Base-by-base conservation (phyloP, 2,888 invertebrate species). In the Stenodema calcarata region DNA sequence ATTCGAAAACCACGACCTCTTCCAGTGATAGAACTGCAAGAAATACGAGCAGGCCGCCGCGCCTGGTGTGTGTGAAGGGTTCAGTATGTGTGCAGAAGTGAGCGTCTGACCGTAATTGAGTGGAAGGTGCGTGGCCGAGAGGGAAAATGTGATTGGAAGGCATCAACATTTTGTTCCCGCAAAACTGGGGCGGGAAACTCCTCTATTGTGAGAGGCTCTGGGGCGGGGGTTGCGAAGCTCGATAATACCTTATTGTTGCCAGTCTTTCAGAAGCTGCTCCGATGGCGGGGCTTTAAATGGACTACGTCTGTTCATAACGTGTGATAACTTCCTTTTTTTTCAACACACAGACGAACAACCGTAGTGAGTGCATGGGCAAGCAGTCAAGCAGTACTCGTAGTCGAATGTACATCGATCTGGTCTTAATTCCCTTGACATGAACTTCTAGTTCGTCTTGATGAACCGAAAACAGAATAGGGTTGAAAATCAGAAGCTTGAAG, bases 111-210 rank as follows among this genome's bases (percentile, higher is more conserved):
- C 18, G 18, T 54, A 54, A 54, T 54, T 54, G 54, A 54, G 54
- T 54, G 54, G 54, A 54, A 54, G 54, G 54, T 54, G 54, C 54
- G 54, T 54, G 54, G 54, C 54, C 35, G 35, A 54, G 54, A 54
- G 54, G 54, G 54, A 54, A 54, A 54, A 54, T 54, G 54, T 54
- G 54, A 54, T 54, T 54, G 54, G 54, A 54, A 18, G 18, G 54
- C 18, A 76, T 76, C 76, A 76, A 76, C 76, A 76, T 76, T 76
- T 76, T 76, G 76, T 76, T 76, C 42, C 42, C 23, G 42, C n/a
- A 41, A 76, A 76, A 76, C 76, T 76, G 76, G 42, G 76, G 76
- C 76, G 76, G 42, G 76, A 28, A 14, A 16, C 35, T 75, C 35
- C 75, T 6, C 27, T 75, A 27, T 75, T 30, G n/a, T 35, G 30